Evolutionary conservation across 2,113 vertebrate species (phyloP), one percentile per base, ranked within the genome.

Genomic region (Corythoichthys intestinalis): DNA sequence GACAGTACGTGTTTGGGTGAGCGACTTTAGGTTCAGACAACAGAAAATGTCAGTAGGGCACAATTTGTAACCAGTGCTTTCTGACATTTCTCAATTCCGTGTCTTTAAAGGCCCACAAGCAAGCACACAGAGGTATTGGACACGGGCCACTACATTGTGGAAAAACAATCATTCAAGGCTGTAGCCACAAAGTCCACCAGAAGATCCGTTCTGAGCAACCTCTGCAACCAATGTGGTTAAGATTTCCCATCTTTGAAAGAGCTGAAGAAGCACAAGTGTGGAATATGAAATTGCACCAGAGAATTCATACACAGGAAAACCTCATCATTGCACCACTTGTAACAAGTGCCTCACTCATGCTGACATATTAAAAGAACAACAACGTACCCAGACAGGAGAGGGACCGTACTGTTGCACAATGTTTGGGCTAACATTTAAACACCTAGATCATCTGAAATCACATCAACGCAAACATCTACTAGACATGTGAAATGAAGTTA

Each of bases 211-310:
- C 91, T 0, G 91, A 89, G 4, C 91, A 94, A 94, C 76, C 82
- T 90, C 65, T 95, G 94, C 70, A 90, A 88, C 62, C 90, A 93
- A 37, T 95, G 94, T 2, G 93, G 93, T 1, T 93, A 92, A 74
- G 79, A 90, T 54, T 95, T 94, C 79, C 79, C 91, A 0, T 91
- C 91, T 28, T 91, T 90, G 46, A 83, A 86, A 13, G 93, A 94
- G 44, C 80, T 94, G 60, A 92, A 93, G 64, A 83, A 80, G 49
- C 94, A 94, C 72, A 83, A 87, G 59, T 92, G 91, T 71, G 92
- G 91, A 93, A 93, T 70, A 85, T 92, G 5, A 92, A 93, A 80
- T 69, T 93, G 73, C 92, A 93, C 77, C 86, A 80, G 56, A 90
- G 91, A 59, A 92, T 92, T 72, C 90, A 91, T 73, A 93, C 91